A percentile compares a stretch with the other conserved stretches of the same genome.
These are phyloP conservation scores for Tyria jacobaeae DNA, from an alignment of 2,888 invertebrate genomes.

Conservation along the genomic window DNA sequence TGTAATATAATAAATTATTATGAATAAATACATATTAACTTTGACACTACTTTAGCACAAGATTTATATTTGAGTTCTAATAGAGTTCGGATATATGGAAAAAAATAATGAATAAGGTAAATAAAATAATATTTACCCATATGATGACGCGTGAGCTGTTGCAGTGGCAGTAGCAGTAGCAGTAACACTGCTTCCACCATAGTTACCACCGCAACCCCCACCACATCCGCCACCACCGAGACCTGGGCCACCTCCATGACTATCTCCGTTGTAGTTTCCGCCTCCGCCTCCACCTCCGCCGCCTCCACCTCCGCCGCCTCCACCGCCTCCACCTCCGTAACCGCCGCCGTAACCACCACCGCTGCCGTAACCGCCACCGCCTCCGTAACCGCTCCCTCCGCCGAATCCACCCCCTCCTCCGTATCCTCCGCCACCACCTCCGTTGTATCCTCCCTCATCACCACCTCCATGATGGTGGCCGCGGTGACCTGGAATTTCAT, in stretches of 20 bases:
- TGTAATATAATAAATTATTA: no score
- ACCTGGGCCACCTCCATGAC: neutral
- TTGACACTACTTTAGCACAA: no score
- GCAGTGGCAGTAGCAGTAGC: conserved; percentile 46
- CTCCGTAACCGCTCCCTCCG: conserved; percentile 44
- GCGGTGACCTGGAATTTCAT: conserved; percentile 11
- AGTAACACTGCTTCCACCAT: conserved; percentile 21
- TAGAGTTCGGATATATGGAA: neutral
- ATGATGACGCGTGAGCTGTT: conserved; percentile 16
- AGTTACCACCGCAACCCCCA: conserved; percentile 39
- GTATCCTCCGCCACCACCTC: conserved; percentile 33
- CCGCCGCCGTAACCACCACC: conserved; percentile 32
- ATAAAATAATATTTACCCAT: conserved; percentile 21
- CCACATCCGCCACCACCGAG: conserved; percentile 35
- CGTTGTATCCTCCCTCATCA: conserved; percentile 45
- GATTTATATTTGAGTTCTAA: no score
- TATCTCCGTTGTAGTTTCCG: conserved; percentile 39
- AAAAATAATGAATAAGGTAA: neutral
- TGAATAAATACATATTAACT: no score
- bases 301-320: conserved; percentile 32
- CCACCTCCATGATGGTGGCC: conserved; percentile 34
- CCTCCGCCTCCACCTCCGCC: conserved; percentile 36
- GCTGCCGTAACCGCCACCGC: conserved; percentile 26
- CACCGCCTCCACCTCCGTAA: conserved; percentile 25
- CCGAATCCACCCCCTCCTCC: conserved; percentile 30